These are phyloP conservation scores for Vireo griseus DNA, from an alignment of 2,797 vertebrate genomes.

Conservation along the genomic window DNA sequence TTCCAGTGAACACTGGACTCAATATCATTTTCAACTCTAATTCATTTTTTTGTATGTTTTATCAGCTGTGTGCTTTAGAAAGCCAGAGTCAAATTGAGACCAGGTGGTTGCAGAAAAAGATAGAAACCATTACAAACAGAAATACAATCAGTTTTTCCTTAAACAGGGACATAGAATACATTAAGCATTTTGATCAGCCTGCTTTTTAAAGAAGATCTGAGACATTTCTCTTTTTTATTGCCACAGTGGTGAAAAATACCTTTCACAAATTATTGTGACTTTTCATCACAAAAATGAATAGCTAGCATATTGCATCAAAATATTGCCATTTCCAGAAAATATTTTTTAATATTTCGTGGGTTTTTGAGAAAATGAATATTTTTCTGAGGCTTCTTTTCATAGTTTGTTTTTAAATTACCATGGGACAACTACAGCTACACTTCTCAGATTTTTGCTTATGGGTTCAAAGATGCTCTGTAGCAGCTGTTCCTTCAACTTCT, in stretches of 20 bases:
- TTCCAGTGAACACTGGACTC: neutral
- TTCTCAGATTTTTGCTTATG: neutral
- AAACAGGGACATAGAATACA: neutral
- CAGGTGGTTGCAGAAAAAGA: neutral
- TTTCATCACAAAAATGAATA: neutral
- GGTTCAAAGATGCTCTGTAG: neutral
- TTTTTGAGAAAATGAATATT: neutral
- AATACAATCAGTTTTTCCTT: neutral
- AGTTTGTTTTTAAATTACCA: neutral
- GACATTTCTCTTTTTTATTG: neutral
- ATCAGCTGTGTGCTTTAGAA: neutral
- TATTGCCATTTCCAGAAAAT: neutral
- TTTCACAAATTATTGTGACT: neutral
- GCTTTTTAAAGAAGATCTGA: neutral
- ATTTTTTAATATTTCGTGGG: neutral
- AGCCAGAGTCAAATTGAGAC: neutral
- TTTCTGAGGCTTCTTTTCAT: neutral
- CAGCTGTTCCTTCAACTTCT: neutral
- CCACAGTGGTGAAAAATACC: neutral
- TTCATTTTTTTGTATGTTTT: neutral
- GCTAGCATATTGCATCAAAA: neutral
- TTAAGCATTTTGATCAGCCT: neutral
- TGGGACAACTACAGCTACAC: neutral
- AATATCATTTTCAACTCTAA: neutral
- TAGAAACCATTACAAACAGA: neutral